Base-by-base conservation (phyloP, 2,888 invertebrate species). In the Tetropium fuscum region DNA sequence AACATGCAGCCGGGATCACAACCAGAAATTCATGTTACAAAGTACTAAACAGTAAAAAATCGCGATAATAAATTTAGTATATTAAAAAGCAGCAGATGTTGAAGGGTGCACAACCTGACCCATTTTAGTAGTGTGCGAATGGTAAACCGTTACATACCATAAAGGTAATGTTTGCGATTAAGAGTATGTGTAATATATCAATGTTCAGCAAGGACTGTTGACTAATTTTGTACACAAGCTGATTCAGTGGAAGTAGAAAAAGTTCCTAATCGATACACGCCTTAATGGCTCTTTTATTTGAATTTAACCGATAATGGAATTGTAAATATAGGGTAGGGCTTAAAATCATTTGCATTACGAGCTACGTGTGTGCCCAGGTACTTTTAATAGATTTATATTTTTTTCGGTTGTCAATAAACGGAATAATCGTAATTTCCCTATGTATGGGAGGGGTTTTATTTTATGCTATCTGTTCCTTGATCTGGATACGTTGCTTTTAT, bases 271-370 rank as follows among this genome's bases (percentile, higher is more conserved):
- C 36, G 48, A 48, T 48, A 15, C 13, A 20, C n/a, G n/a, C 22
- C 25, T 51, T 51, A 51, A 38, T 40, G 40, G 18, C 25, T 10
- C 25, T 40, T 27, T 40, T 48, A 48, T 48, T 48, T 48, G 48
- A 48, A 40, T 51, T 51, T 51, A 40, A 40, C 51, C 51, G 51
- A 51, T 51, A 51, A 51, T 51, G 51, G 51, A 40, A 51, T 40
- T 51, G 51, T 51, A 51, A 51, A 51, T 51, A 51, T 40, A 40
- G 51, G 51, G 51, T 38, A 51, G 40, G 38, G 16, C 34, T 25
- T 18, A 16, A 51, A 11, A 51, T 51, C 51, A 51, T 51, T 51
- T 51, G 51, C 10, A 15, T 51, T 40, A 40, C 18, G 44, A 27
- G 40, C 15, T 22, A 27, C 10, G 18, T 38, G 48, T 48, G 27